A percentile compares a stretch with the other conserved stretches of the same genome.
Evolutionary conservation across 1,140 invertebrate genomes (phyloP).

Genomic region (Drosophila ficusphila): DNA sequence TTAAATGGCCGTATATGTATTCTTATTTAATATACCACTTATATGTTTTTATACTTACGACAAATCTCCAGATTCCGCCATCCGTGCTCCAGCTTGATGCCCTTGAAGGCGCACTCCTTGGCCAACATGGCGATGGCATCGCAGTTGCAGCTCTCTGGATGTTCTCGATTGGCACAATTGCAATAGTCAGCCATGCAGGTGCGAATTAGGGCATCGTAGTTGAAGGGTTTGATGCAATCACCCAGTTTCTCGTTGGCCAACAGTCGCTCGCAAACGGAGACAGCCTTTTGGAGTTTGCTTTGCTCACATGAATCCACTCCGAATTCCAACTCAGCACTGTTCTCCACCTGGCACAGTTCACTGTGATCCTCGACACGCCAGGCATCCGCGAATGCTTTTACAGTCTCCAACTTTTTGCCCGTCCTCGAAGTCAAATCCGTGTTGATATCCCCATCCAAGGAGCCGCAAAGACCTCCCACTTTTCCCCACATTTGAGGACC

Average conservation of each 20-base stretch:
- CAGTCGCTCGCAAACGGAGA: constrained; percentile 87
- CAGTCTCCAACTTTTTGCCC: constrained; percentile 82
- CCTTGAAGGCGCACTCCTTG: constrained; percentile 89
- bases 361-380: constrained; percentile 86
- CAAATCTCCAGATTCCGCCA: constrained; percentile 91
- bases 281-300: constrained; percentile 85
- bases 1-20: not conserved
- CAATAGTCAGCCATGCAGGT: constrained; percentile 92
- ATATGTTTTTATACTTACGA: constrained; percentile 88
- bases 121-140: constrained; percentile 91
- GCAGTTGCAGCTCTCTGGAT: constrained; percentile 89
- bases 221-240: constrained; percentile 86
- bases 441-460: constrained; percentile 88
- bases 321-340: constrained; percentile 66
- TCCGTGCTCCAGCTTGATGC: constrained; percentile 86
- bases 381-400: constrained; percentile 85
- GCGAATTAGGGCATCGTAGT: constrained; percentile 84
- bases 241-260: constrained; percentile 87
- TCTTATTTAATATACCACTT: not conserved
- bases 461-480: constrained; percentile 92
- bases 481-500: constrained; percentile 90
- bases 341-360: constrained; percentile 74
- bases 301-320: constrained; percentile 68
- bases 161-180: constrained; percentile 86
- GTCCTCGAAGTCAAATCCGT: constrained; percentile 90